These are phyloP conservation scores for Diceros bicornis DNA, from an alignment of 2,797 vertebrate genomes.

Conservation along the genomic window DNA sequence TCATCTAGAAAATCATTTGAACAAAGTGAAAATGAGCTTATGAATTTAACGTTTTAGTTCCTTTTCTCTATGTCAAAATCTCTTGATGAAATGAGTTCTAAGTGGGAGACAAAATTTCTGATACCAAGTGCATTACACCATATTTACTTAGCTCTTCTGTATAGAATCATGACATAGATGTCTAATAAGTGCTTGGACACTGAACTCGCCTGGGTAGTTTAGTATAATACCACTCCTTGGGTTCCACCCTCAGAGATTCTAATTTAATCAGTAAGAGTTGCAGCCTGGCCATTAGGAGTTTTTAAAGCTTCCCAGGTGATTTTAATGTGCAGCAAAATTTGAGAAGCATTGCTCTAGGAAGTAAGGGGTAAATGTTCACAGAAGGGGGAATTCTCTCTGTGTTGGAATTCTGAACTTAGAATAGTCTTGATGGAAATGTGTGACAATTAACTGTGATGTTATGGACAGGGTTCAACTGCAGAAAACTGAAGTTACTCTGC, in stretches of 20 bases:
- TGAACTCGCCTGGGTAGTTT: background rate
- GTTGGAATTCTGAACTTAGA: background rate
- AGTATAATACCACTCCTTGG: background rate
- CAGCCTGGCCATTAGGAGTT: no score
- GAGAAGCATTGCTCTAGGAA: background rate
- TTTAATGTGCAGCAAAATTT: background rate
- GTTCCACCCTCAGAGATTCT: background rate
- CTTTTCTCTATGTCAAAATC: background rate
- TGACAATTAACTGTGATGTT: background rate
- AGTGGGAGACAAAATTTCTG: background rate
- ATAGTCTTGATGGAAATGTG: background rate
- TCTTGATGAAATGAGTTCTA: background rate
- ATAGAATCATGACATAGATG: background rate
- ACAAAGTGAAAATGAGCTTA: background rate
- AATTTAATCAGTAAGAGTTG: no score
- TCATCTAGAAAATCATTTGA: background rate
- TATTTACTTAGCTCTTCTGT: background rate
- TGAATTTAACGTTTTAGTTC: background rate
- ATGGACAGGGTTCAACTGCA: background rate
- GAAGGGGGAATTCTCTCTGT: background rate
- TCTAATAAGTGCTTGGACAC: background rate
- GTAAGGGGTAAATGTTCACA: background rate
- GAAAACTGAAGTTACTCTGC: background rate
- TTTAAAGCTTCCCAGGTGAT: no score
- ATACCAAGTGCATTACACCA: background rate